Evolutionary conservation across 2,797 vertebrate species (phyloP).

Genomic region (Columba guinea): DNA sequence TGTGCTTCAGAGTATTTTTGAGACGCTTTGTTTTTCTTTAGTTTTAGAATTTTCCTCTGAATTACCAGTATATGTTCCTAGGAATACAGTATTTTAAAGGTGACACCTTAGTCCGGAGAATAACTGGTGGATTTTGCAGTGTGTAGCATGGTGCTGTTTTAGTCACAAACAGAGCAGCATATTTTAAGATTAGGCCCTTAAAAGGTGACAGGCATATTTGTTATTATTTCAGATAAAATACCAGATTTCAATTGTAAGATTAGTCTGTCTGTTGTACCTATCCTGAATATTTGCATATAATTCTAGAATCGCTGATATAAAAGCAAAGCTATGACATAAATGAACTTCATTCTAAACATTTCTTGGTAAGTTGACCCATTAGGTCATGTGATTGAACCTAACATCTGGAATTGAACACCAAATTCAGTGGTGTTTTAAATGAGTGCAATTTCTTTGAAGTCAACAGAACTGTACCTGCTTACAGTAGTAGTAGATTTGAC

Average conservation of each 20-base stretch:
- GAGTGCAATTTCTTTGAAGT: constrained; percentile 44
- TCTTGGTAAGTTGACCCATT: neutral
- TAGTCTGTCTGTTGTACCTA: neutral
- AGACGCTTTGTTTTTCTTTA: neutral
- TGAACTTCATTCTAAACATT: constrained; percentile 6
- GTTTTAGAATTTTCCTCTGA: neutral
- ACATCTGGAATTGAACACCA: constrained; percentile 32
- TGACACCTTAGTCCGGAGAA: neutral
- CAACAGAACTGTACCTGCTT: constrained; percentile 20
- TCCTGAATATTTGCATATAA: neutral
- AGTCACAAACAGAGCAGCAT: neutral
- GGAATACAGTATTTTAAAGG: neutral
- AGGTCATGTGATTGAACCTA: constrained; percentile 1
- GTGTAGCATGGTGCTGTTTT: neutral
- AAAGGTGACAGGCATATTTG: neutral
- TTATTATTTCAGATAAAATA: neutral
- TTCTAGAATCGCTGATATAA: neutral
- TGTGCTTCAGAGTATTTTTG: neutral
- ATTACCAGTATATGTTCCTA: neutral
- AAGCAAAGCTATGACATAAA: neutral
- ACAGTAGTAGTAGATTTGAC: neutral
- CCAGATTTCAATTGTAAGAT: neutral
- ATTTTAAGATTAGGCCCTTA: neutral
- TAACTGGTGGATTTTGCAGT: neutral
- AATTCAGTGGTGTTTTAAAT: constrained; percentile 14